Conservation (phyloP, 2,888 invertebrate species). For the Tiliacea aurago region DNA sequence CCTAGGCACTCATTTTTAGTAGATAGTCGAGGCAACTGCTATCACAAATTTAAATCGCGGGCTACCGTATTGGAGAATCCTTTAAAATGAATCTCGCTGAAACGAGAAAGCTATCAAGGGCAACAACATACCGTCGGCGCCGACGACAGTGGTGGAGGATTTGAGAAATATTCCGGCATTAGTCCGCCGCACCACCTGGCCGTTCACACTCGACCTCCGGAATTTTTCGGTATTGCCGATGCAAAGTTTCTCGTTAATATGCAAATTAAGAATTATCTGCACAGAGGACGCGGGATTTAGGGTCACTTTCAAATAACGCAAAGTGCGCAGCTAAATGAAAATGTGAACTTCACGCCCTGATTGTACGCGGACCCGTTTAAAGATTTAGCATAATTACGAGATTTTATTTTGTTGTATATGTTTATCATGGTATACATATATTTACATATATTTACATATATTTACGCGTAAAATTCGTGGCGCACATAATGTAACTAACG, state of each 20-base stretch:
- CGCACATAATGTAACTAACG: conserved; percentile 74
- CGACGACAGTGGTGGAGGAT: conserved; percentile 70
- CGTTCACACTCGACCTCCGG: conserved; percentile 84
- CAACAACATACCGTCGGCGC: conserved; percentile 62
- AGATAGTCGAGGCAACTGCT: background rate
- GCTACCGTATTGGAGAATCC: conserved; percentile 33
- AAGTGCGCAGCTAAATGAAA: conserved; percentile 79
- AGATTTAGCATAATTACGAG: conserved; percentile 85
- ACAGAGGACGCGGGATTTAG: conserved; percentile 82
- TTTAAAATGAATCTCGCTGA: conserved; percentile 54
- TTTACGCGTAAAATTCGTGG: conserved; percentile 77
- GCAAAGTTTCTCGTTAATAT: conserved; percentile 90
- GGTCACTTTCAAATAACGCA: conserved; percentile 82
- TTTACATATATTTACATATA: conserved; percentile 81
- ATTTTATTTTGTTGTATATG: conserved; percentile 79
- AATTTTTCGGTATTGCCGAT: conserved; percentile 87
- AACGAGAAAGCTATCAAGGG: conserved; percentile 69
- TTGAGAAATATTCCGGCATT: conserved; percentile 81
- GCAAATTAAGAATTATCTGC: conserved; percentile 89
- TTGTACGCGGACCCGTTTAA: conserved; percentile 82
- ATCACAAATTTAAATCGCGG: conserved; percentile 32
- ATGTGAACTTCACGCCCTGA: conserved; percentile 82
- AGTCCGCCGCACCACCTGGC: conserved; percentile 82
- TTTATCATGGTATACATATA: conserved; percentile 77
- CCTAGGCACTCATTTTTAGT: background rate